phyloP scores from a whole-genome alignment of 2,888 invertebrate species.

The Sipunculus nudus region DNA sequence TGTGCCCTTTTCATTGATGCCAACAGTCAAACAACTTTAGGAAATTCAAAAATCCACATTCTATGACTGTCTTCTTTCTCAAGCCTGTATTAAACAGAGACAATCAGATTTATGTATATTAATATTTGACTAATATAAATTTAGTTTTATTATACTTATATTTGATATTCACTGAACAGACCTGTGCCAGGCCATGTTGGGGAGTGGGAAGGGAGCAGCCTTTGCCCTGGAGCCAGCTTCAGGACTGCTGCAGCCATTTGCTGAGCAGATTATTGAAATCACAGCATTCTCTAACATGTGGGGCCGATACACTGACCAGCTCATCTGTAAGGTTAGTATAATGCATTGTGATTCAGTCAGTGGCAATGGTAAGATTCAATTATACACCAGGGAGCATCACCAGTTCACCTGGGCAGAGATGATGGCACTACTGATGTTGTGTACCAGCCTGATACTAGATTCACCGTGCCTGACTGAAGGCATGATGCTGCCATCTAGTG shows the following conservation, averaged over 20 bases:
- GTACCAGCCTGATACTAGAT: neutral
- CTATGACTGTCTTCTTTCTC: too few relatives aligned
- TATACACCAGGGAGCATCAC: too few relatives aligned
- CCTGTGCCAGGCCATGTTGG: slow-evolving; percentile 45
- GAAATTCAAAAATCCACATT: too few relatives aligned
- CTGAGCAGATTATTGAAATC: slow-evolving; percentile 52
- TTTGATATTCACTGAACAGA: slow-evolving; percentile 6
- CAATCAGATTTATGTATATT: too few relatives aligned
- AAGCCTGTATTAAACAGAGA: too few relatives aligned
- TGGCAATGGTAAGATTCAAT: too few relatives aligned
- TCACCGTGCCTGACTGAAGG: neutral
- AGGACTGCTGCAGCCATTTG: slow-evolving; percentile 53
- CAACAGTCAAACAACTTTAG: too few relatives aligned
- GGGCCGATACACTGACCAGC: slow-evolving; percentile 59
- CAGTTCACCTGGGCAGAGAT: too few relatives aligned
- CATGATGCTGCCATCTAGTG: too few relatives aligned
- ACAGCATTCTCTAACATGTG: slow-evolving; percentile 61
- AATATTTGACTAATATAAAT: too few relatives aligned
- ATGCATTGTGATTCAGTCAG: neutral
- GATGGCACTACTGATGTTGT: too few relatives aligned
- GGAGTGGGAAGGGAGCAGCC: slow-evolving; percentile 54
- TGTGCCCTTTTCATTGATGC: too few relatives aligned
- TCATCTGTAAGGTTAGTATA: slow-evolving; percentile 51
- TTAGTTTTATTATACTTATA: neutral
- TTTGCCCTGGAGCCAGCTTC: slow-evolving; percentile 50